Evolutionary conservation across 2,888 invertebrate genomes (phyloP).

Genomic region (Eurois occulta): DNA sequence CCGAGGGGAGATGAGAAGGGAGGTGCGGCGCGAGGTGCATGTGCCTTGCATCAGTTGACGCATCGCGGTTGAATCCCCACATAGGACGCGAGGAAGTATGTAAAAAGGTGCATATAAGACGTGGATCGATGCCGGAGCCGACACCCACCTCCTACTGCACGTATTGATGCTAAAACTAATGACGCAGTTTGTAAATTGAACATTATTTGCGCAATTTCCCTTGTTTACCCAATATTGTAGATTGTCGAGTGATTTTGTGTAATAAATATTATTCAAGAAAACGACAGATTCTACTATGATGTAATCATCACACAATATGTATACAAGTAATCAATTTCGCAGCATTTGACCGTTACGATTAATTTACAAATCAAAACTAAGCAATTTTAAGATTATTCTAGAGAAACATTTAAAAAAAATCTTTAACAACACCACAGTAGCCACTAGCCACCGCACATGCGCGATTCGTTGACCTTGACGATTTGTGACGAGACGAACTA

Average conservation of each 20-base stretch:
- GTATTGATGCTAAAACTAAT: conserved; percentile 58
- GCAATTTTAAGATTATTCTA: conserved; percentile 64
- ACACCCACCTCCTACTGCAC: conserved; percentile 76
- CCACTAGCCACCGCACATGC: conserved; percentile 83
- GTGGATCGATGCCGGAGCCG: conserved; percentile 87
- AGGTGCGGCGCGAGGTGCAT: conserved; percentile 79
- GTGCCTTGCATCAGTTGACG: conserved; percentile 88
- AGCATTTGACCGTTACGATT: background rate
- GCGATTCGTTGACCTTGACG: conserved; percentile 84
- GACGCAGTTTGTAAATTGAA: conserved; percentile 41
- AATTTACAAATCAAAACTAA: conserved; percentile 5
- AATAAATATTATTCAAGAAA: background rate
- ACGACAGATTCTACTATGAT: background rate
- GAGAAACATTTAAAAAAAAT: conserved; percentile 75
- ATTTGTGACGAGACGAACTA: conserved; percentile 75
- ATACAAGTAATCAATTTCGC: background rate
- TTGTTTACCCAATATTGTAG: background rate
- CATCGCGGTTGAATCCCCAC: conserved; percentile 89
- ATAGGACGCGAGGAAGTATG: conserved; percentile 87
- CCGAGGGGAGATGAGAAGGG: conserved; percentile 63
- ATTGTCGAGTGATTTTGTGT: background rate
- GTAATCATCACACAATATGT: background rate
- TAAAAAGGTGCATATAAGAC: conserved; percentile 87
- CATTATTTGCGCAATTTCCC: background rate
- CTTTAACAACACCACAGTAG: conserved; percentile 73